Evolutionary conservation across 2,113 vertebrate species (phyloP).

Genomic region (Xyrauchen texanus): DNA sequence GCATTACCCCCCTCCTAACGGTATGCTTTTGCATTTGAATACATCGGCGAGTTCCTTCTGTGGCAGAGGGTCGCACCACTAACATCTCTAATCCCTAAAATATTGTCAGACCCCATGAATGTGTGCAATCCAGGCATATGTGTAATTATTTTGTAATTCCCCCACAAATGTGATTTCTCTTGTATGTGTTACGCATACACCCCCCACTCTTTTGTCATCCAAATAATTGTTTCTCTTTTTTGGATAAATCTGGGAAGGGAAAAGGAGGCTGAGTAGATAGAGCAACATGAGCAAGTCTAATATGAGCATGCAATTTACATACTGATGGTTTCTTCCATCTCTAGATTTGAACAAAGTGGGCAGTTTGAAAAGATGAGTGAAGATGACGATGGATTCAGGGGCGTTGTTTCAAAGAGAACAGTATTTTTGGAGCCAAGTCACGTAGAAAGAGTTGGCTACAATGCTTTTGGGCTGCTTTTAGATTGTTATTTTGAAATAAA

Average conservation of each 20-base stretch:
- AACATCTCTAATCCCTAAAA: slow-evolving; percentile 95
- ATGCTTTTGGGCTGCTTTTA: slow-evolving; percentile 36
- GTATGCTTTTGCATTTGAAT: slow-evolving; percentile 90
- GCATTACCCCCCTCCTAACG: slow-evolving; percentile 85
- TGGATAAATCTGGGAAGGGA: slow-evolving; percentile 71
- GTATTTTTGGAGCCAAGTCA: slow-evolving; percentile 56
- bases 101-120: slow-evolving; percentile 90
- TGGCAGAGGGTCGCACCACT: slow-evolving; percentile 85
- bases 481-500: slow-evolving; percentile 4
- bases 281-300: slow-evolving; percentile 74
- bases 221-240: slow-evolving; percentile 91
- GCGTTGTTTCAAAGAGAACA: slow-evolving; percentile 65
- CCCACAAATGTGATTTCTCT: slow-evolving; percentile 85
- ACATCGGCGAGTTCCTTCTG: slow-evolving; percentile 85
- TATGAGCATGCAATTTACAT: slow-evolving; percentile 75
- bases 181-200: slow-evolving; percentile 77
- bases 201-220: slow-evolving; percentile 73
- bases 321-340: slow-evolving; percentile 59
- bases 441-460: slow-evolving; percentile 60
- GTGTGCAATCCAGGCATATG: slow-evolving; percentile 89
- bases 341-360: slow-evolving; percentile 64
- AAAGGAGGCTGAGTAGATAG: slow-evolving; percentile 74
- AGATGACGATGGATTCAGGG: slow-evolving; percentile 66
- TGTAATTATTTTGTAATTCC: slow-evolving; percentile 93
- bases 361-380: slow-evolving; percentile 70